phyloP scores from a whole-genome alignment of 2,113 vertebrate species.

The Mobula hypostoma region DNA sequence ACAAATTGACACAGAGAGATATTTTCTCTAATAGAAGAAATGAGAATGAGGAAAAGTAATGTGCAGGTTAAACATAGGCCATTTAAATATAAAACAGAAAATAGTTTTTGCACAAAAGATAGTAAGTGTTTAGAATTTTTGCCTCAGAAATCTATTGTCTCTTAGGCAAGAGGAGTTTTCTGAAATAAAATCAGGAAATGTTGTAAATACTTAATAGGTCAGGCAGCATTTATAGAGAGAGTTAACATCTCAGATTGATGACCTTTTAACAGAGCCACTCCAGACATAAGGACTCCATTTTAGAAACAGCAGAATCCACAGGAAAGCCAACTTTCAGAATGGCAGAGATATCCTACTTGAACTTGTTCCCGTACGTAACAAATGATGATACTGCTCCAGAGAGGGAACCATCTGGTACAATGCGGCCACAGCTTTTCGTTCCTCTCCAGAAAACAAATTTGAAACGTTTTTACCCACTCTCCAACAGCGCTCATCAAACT shows the following conservation, averaged over 20 bases:
- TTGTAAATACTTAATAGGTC: no score
- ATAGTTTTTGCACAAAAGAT: background rate
- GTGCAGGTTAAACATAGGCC: background rate
- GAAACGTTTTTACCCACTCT: background rate
- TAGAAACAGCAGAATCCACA: background rate
- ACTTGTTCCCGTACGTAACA: background rate
- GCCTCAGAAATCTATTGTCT: background rate
- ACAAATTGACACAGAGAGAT: background rate
- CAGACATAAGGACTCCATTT: background rate
- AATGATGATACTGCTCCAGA: background rate
- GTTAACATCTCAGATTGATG: no score
- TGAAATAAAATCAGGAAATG: background rate
- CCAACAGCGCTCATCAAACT: slow-evolving; percentile 10
- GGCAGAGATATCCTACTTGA: background rate
- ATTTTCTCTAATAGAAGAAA: background rate
- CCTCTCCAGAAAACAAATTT: slow-evolving; percentile 17
- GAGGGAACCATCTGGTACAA: slow-evolving; percentile 5
- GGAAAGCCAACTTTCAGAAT: background rate
- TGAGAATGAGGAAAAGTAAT: background rate
- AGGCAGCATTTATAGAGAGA: no score
- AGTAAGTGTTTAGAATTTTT: no score
- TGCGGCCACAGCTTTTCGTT: slow-evolving; percentile 19
- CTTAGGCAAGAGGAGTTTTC: background rate
- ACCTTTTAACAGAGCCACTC: background rate
- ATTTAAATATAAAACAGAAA: background rate